Evolutionary conservation across 2,797 vertebrate genomes (phyloP), one percentile per base, ranked within the genome.

Genomic region (Champsocephalus esox): DNA sequence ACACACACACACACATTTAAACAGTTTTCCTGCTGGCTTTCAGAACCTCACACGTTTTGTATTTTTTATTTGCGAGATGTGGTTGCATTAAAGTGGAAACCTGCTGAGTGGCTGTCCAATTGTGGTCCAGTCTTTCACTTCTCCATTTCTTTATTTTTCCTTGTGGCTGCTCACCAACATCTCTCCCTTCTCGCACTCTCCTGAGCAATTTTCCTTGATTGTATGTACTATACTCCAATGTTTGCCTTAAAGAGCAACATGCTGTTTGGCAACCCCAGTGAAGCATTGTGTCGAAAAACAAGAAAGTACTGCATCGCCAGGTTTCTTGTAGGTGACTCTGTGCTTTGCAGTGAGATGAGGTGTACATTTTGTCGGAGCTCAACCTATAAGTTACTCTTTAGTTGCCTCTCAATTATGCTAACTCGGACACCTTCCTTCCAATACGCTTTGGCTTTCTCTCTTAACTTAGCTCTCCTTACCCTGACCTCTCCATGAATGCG

Each of bases 51-150:
- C 76, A 48, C 60, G 54, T 59, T 41, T 50, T 8, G 24, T 1
- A 49, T 79, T 68, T 14, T 69, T 51, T 68, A 61, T 80, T 79
- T 66, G 64, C 3, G 4, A 41, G 49, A 75, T 84, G 71, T 9
- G 62, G 51, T 67, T 64, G 62, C 46, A 59, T 79, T 76, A 48
- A 54, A 57, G 46, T 79, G 66, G 76, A 76, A 80, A 32, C 79
- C 69, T 83, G 76, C 75, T 66, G 79, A 65, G 70, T 63, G n/a
- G 55, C 60, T 75, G 80, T 87, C 69, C 74, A 62, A 9, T 57
- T 82, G 79, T 66, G 74, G 77, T 82, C 70, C 63, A 66, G 19
- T 75, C 14, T 77, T 79, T 61, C 44, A 44, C 44, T 9, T 69
- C 34, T 56, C 13, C 14, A 14, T 5, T 28, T 63, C 46, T 52